Evolutionary conservation across 53 echinoderm and acorn worm species (phyloP), one percentile per base, ranked within the genome.

Genomic region (Holothuria scabra): DNA sequence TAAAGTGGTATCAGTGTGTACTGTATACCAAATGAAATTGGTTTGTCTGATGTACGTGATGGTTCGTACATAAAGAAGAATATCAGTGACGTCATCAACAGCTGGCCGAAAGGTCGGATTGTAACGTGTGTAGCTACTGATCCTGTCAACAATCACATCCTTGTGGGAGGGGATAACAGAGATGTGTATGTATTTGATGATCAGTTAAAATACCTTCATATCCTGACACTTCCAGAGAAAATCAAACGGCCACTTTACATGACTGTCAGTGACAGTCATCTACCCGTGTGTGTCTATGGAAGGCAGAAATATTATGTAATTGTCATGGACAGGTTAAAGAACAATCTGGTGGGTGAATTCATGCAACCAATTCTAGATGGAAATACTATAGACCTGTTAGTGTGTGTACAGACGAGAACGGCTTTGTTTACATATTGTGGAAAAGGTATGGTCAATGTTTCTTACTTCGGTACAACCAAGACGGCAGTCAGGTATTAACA

Each of bases 161-260:
- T 69, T 2, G 41, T 69, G 20, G 69, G 69, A 23, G 7, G 7
- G 41, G 23, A 21, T 35, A 69, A 34, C 84, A 69, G 69, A 44
- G 1, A 41, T 69, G 69, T 69, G 20, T 69, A 34, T 37, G 69
- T 69, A 35, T 69, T 69, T 69, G 69, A 69, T 69, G 35, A 69
- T 69, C 41, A 69, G 37, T 41, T 69, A 41, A 69, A 44, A 37
- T 69, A 69, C 69, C 8, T 9, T 33, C 37, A 69, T 20, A 69
- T 44, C 5, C 26, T 69, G 9, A 34, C 37, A 21, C 24, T 69
- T 21, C 69, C 69, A 35, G 46, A 38, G 7, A 23, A 16, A 44
- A 69, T 69, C 37, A 69, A 18, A 11, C 2, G 18, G n/a, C 21
- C 37, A 8, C 19, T 3, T 18, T 19, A 69, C 20, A 69, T 69